These are phyloP conservation scores for Netelia inedita DNA, from an alignment of 2,888 invertebrate genomes.

Conservation along the genomic window DNA sequence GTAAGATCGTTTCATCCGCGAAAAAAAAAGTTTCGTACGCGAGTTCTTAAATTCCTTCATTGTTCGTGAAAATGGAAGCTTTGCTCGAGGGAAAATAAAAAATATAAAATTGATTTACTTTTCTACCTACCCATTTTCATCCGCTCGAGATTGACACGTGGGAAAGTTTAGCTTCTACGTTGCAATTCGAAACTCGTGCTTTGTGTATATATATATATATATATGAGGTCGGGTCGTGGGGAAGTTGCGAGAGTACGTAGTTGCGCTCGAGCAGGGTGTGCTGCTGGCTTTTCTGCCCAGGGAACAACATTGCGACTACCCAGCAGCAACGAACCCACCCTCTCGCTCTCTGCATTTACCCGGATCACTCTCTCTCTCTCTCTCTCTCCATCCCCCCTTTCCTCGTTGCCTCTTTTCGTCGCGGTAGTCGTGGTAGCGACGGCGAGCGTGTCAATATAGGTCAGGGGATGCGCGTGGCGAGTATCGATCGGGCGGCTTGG, in stretches of 20 bases:
- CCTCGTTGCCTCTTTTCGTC: background rate
- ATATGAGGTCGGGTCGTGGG: background rate
- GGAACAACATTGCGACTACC: conserved; percentile 6
- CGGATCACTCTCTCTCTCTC: background rate
- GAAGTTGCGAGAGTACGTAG: background rate
- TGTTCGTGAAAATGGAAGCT: background rate
- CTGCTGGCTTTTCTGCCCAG: conserved; percentile 23
- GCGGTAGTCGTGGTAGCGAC: conserved; percentile 25
- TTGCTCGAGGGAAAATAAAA: background rate
- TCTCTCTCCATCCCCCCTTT: background rate
- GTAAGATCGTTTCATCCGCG: background rate
- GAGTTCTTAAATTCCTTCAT: background rate
- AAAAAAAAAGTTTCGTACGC: background rate
- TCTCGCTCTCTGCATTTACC: conserved; percentile 12
- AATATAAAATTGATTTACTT: background rate
- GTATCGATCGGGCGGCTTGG: conserved; percentile 77
- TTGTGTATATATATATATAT: background rate
- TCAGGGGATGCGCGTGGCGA: conserved; percentile 80
- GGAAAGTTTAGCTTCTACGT: conserved; percentile 42
- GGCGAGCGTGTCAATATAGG: conserved; percentile 77
- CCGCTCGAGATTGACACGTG: conserved; percentile 33
- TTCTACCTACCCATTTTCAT: background rate
- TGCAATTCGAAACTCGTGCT: conserved; percentile 1
- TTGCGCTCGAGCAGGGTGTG: background rate
- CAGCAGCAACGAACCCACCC: conserved; percentile 2